A percentile compares a stretch with the other conserved stretches of the same genome.
Evolutionary conservation across 2,797 vertebrate genomes (phyloP).

Genomic region (Pteropus rufus): DNA sequence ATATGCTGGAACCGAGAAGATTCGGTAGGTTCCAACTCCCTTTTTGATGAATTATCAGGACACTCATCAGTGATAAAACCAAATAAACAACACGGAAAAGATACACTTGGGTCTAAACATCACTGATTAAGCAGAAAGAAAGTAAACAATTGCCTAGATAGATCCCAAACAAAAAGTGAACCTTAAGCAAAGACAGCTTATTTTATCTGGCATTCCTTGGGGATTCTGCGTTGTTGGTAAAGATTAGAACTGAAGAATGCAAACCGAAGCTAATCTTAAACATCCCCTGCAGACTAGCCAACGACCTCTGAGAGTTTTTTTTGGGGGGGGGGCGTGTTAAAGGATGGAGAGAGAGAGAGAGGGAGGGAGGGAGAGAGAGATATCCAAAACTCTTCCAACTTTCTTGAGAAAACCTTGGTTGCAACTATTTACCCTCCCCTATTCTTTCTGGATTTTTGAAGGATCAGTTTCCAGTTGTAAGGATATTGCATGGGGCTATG

Average conservation of each 20-base stretch:
- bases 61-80: background rate
- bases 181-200: background rate
- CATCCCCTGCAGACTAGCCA: background rate
- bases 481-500: background rate
- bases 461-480: background rate
- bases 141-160: background rate
- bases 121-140: constrained; percentile 19
- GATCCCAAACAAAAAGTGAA: background rate
- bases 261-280: constrained; percentile 5
- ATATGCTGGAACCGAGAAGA: background rate
- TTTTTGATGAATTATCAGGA: background rate
- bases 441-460: background rate
- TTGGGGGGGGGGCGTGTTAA: background rate
- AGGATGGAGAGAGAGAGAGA: background rate
- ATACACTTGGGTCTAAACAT: background rate
- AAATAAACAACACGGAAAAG: background rate
- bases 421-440: background rate
- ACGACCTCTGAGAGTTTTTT: background rate
- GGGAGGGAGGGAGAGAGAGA: background rate
- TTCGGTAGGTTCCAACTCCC: background rate
- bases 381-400: background rate
- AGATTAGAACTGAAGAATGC: constrained; percentile 48
- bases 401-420: background rate
- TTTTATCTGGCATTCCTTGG: constrained; percentile 53
- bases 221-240: constrained; percentile 50